A percentile compares a stretch with the other conserved stretches of the same genome.
Evolutionary conservation across 2,113 vertebrate genomes (phyloP).

Genomic region (Notechis scutatus): DNA sequence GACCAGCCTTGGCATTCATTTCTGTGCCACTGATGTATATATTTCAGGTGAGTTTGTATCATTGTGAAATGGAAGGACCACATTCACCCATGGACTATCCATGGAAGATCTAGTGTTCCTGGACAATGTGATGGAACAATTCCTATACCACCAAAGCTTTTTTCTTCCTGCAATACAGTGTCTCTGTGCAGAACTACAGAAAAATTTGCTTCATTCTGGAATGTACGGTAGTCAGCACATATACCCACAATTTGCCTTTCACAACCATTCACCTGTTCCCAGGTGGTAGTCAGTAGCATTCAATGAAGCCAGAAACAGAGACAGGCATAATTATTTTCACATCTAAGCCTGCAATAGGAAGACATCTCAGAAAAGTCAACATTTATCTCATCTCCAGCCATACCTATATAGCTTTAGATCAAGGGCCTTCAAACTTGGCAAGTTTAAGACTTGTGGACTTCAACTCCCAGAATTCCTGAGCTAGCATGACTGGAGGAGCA

Average conservation of each 20-base stretch:
- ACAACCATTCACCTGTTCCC: not conserved
- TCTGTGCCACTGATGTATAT: not conserved
- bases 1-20: not conserved
- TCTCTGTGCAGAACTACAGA: not conserved
- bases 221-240: no score
- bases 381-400: not conserved
- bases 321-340: not conserved
- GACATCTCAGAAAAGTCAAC: not conserved
- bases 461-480: no score
- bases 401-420: not conserved
- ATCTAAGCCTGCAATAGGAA: not conserved
- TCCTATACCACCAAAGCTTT: not conserved
- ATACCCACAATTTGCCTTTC: not conserved
- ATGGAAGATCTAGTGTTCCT: not conserved
- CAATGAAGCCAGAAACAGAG: not conserved
- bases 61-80: not conserved
- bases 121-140: not conserved
- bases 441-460: no score
- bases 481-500: no score
- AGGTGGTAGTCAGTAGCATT: no score
- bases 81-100: not conserved
- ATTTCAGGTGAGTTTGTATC: not conserved
- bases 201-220: not conserved
- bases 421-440: no score
- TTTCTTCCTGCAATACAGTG: not conserved